phyloP scores from a whole-genome alignment of 1,140 invertebrate genomes.

The Drosophila carrolli region DNA sequence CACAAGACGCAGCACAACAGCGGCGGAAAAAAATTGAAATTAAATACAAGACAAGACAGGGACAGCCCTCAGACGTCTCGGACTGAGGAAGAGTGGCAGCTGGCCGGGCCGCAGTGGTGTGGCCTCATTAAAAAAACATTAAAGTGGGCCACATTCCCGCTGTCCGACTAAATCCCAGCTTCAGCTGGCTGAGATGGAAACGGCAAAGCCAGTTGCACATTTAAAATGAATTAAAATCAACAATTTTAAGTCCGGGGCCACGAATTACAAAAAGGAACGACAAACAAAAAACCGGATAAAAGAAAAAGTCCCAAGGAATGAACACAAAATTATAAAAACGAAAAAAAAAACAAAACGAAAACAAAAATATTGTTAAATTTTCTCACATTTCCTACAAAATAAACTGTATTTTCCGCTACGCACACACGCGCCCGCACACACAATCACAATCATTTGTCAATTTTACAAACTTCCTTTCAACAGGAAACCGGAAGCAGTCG shows the following conservation, averaged over 20 bases:
- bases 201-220: conserved; percentile 41
- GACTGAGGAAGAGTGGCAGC: conserved; percentile 14
- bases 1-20: conserved; percentile 59
- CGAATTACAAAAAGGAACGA: conserved; percentile 5
- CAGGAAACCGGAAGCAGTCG: conserved; percentile 80
- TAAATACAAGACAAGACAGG: conserved; percentile 66
- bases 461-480: conserved; percentile 77
- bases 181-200: neutral
- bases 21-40: conserved; percentile 63
- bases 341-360: conserved; percentile 20
- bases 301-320: conserved; percentile 21
- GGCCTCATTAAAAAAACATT: conserved; percentile 81
- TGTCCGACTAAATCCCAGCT: conserved; percentile 21
- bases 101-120: conserved; percentile 35
- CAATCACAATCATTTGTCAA: conserved; percentile 79
- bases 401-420: conserved; percentile 71
- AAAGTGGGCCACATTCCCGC: conserved; percentile 57
- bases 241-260: conserved; percentile 32
- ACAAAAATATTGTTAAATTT: conserved; percentile 68
- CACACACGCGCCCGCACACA: conserved; percentile 29
- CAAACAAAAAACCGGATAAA: conserved; percentile 27
- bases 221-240: conserved; percentile 63
- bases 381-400: conserved; percentile 72
- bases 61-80: conserved; percentile 13
- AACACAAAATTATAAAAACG: neutral